These are phyloP conservation scores for Neodon shergylaensis DNA, from an alignment of 2,113 vertebrate genomes.

Conservation along the genomic window DNA sequence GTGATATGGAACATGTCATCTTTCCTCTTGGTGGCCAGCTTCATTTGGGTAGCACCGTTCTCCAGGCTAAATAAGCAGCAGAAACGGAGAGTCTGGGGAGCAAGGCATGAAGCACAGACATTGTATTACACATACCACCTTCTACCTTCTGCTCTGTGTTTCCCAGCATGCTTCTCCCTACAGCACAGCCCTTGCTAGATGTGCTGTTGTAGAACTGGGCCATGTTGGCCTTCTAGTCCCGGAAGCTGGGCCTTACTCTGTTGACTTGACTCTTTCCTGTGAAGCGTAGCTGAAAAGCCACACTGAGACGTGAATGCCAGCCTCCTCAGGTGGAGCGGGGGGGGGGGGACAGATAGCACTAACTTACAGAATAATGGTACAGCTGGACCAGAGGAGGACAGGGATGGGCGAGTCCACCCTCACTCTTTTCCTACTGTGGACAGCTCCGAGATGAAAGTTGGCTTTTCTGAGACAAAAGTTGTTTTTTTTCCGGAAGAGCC, in stretches of 20 bases:
- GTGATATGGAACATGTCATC: no score
- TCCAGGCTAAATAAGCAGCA: neutral
- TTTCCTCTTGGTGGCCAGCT: neutral
- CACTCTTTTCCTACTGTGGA: neutral
- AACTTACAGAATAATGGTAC: neutral
- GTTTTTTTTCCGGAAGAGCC: neutral
- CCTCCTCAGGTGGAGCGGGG: neutral
- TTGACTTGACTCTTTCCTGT: no score
- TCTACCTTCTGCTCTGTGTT: neutral
- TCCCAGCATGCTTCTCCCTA: neutral
- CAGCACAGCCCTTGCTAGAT: neutral
- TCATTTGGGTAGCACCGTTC: neutral
- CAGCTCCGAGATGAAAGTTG: neutral
- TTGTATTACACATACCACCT: neutral
- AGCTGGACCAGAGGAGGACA: neutral
- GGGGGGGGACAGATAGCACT: neutral
- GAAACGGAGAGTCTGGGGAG: neutral
- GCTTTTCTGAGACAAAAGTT: neutral
- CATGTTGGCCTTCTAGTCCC: neutral
- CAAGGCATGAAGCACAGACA: neutral
- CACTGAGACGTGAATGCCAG: accelerated
- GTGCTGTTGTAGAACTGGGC: neutral
- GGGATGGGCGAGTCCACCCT: neutral
- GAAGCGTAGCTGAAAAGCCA: neutral
- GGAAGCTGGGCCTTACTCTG: neutral